Evolutionary conservation across 2,113 vertebrate genomes (phyloP).

Genomic region (Dendrocopos noguchii): DNA sequence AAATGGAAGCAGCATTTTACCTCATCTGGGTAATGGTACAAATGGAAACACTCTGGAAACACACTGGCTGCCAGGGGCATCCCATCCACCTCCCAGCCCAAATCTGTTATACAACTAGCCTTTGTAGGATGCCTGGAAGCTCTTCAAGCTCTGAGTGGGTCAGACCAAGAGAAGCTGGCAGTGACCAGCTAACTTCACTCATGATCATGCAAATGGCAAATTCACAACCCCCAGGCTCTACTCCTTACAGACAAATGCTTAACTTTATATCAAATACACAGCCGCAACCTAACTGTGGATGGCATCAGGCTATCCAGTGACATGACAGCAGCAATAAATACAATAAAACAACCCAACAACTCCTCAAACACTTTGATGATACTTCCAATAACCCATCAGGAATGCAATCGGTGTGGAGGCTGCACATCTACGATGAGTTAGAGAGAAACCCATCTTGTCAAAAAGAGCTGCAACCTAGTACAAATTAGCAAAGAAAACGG

Average conservation of each 20-base stretch:
- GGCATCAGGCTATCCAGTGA: not conserved
- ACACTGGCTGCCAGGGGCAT: not conserved
- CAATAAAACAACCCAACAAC: not conserved
- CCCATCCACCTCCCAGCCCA: not conserved
- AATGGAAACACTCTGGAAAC: not conserved
- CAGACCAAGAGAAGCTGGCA: not conserved
- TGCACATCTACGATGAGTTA: not conserved
- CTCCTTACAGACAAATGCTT: not conserved
- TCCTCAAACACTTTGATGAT: not conserved
- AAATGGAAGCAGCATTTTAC: not conserved
- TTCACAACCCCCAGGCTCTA: not conserved
- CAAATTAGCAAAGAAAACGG: not conserved
- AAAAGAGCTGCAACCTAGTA: not conserved
- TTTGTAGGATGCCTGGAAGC: not conserved
- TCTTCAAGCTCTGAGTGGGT: not conserved
- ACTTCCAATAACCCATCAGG: not conserved
- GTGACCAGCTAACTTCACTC: not conserved
- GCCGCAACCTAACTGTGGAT: not conserved
- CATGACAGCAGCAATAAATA: not conserved
- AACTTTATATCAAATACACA: not conserved
- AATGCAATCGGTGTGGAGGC: not conserved
- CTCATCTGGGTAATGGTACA: not conserved
- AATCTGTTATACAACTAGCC: not conserved
- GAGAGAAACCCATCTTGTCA: not conserved
- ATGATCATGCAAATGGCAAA: not conserved